Base-by-base conservation (phyloP, 2,888 invertebrate genomes). In the Phengaris arion region DNA sequence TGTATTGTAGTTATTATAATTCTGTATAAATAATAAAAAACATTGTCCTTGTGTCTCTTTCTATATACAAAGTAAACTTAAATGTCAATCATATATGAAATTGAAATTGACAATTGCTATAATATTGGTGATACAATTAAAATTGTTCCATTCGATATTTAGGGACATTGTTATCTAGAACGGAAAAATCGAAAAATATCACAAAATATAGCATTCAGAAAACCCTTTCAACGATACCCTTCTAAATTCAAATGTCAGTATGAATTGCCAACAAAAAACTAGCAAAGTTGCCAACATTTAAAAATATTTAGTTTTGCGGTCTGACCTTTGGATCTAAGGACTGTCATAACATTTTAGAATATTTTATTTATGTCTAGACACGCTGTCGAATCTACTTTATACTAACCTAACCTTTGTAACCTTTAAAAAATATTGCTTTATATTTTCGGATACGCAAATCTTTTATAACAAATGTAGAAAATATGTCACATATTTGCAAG, bases 101-200 rank as follows among this genome's bases (percentile, higher is more conserved):
- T n/a, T n/a, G 48, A 64, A 35, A 64, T 35, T 22, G 35, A 35
- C 12, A 12, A 45, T 64, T 64, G 10, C 59, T 5, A 15, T 59
- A 15, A 3, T 22, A 9, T 22, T 22, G 22, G 22, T 64, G 45
- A 12, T 70, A 51, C 12, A 70, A 22, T 70, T 51, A 10, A 22
- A 52, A 52, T 15, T 9, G 15, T 46, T 9, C 15, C 52, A 52
- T 75, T 55, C 57, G 57, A 75, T 55, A 75, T 75, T 75, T 55
- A 75, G 57, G 15, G 51, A 55, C 48, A 55, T 9, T 54, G 15
- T 10, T 69, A 69, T 70, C 75, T 70, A 55, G 75, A 69, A 75
- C 75, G 75, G 75, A 69, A 69, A 69, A 22, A 69, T n/a, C 15
- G 45, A 48, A 69, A 68, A 69, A 69, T 48, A 69, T 55, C 68